These are phyloP conservation scores for Hippolais icterina DNA, from an alignment of 2,113 vertebrate species.

Conservation along the genomic window DNA sequence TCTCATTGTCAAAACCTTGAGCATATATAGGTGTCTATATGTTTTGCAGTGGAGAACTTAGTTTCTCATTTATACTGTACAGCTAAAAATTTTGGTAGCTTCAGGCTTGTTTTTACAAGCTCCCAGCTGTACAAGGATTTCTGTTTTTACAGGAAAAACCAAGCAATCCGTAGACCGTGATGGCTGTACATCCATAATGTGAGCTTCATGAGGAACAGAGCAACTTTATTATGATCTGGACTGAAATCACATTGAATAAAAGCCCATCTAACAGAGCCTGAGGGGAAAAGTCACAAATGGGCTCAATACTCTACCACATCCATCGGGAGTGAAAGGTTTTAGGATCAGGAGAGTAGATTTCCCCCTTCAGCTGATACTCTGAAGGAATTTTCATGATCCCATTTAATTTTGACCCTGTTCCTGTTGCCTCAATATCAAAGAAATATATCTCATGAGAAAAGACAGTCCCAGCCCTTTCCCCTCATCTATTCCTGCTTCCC, in stretches of 20 bases:
- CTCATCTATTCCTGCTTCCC: neutral
- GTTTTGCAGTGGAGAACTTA: constrained; percentile 1
- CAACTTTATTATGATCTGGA: constrained; percentile 54
- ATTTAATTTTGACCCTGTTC: neutral
- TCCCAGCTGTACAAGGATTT: constrained; percentile 41
- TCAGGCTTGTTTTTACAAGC: constrained; percentile 60
- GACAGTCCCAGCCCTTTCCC: neutral
- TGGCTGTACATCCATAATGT: constrained; percentile 36
- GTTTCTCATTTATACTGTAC: neutral
- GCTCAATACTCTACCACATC: neutral
- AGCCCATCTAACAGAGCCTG: constrained; percentile 20
- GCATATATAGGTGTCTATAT: neutral
- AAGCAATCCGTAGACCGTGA: neutral
- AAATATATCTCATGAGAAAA: neutral
- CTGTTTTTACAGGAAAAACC: constrained; percentile 49
- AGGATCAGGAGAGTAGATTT: neutral
- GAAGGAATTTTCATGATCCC: neutral
- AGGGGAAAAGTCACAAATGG: constrained; percentile 20
- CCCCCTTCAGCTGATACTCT: neutral
- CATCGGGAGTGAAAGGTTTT: neutral
- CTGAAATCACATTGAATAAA: constrained; percentile 46
- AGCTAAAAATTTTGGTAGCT: constrained; percentile 48
- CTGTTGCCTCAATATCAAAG: neutral
- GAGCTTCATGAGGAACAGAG: constrained; percentile 42
- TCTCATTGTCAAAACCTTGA: constrained; percentile 15